Evolutionary conservation across 2,113 vertebrate genomes (phyloP).

Genomic region (Trochalopteron elliotii): DNA sequence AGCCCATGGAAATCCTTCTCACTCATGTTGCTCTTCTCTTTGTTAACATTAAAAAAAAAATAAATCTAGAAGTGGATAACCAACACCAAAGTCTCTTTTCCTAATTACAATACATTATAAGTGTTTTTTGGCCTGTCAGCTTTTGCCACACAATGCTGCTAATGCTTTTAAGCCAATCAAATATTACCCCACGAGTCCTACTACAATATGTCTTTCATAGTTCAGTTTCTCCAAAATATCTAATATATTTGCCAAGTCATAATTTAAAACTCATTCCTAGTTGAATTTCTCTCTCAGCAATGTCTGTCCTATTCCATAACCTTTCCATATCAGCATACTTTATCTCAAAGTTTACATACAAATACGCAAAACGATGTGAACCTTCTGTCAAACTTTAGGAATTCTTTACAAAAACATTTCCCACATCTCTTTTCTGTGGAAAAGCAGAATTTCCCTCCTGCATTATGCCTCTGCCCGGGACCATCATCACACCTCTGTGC

Average conservation of each 20-base stretch:
- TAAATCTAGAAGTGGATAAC: not conserved
- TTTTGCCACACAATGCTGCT: not conserved
- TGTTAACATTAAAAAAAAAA: not conserved
- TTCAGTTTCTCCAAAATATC: not conserved
- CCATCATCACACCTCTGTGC: not conserved
- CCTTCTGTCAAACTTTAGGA: not conserved
- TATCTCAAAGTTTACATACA: not conserved
- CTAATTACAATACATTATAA: not conserved
- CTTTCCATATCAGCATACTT: not conserved
- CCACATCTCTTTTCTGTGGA: not conserved
- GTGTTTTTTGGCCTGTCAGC: not conserved
- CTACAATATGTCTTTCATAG: not conserved
- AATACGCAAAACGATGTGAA: not conserved
- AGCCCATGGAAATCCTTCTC: slow-evolving; percentile 23
- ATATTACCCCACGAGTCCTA: too few relatives aligned
- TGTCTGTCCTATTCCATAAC: not conserved
- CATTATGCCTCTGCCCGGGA: too few relatives aligned
- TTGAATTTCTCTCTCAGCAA: not conserved
- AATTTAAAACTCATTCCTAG: too few relatives aligned
- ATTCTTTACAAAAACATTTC: not conserved
- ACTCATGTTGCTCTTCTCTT: not conserved
- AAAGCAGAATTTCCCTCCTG: not conserved
- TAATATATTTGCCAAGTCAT: not conserved
- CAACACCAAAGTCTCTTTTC: not conserved
- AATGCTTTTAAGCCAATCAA: not conserved